Evolutionary conservation across 2,113 vertebrate genomes (phyloP), one percentile per base, ranked within the genome.

Genomic region (Stictonetta naevosa): DNA sequence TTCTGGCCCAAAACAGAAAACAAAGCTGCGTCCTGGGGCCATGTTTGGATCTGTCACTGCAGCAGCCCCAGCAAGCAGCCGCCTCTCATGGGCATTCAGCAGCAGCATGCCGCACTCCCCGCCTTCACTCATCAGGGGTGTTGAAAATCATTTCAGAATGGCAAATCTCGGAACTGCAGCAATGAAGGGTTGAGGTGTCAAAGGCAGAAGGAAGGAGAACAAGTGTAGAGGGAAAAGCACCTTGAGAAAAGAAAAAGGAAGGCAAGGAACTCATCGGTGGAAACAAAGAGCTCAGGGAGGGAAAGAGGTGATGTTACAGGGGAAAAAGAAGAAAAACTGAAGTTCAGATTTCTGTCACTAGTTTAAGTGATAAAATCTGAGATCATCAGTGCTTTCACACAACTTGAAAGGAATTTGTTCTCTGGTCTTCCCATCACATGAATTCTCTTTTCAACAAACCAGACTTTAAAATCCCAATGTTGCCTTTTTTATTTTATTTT

Each of bases 81-180:
- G 31, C 53, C 48, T 68, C 23, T 50, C 33, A 13, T 48, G 48
- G 53, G 16, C 36, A 7, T 31, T 90, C n/a, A 50, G 58, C 60
- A 71, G 4, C 4, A 0, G 10, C 12, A 16, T 2, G 0, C 68
- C 4, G 2, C 36, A 18, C 1, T 0, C 13, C 2, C 34, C 44
- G 21, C 0, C 0, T 67, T 60, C 28, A 17, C 14, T 4, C 31
- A 7, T 28, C 8, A 4, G 12, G 9, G 19, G 4, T 21, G 33
- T 2, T 83, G 42, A 79, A 73, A 81, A 48, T 72, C 9, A 58
- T 33, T 33, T 25, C 36, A 44, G 29, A 66, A 80, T 8, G 10
- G 46, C 36, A 55, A 29, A n/a, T 16, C 29, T 73, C 42, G 44
- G 29, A 48, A 15, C 19, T 79, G 23, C 58, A 52, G 20, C 42